Percentiles rank a stretch among this genome's conserved stretches.
Evolutionary conservation across 1,140 invertebrate species (phyloP).

Genomic region (Drosophila bifasciata): DNA sequence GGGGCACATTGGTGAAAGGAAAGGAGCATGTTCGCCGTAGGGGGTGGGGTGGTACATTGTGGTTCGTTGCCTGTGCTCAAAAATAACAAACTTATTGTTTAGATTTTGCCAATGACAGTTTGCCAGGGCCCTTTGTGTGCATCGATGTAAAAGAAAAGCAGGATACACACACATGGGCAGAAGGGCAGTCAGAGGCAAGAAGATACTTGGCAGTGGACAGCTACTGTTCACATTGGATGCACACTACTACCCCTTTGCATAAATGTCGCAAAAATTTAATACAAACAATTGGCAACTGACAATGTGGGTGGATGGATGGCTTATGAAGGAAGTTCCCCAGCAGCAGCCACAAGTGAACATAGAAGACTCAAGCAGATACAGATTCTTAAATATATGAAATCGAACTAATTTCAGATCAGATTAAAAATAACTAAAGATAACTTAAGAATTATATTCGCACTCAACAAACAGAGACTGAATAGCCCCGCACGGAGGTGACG

Average conservation of each 20-base stretch:
- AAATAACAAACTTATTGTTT: slow-evolving; percentile 81
- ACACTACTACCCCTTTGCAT: slow-evolving; percentile 21
- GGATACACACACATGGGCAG: slow-evolving; percentile 52
- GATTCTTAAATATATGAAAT: no score
- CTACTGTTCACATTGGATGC: slow-evolving; percentile 10
- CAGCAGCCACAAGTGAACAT: slow-evolving; percentile 2
- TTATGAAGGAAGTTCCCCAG: slow-evolving; percentile 4
- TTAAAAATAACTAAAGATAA: no score
- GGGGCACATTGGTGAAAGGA: slow-evolving; percentile 8
- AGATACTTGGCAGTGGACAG: slow-evolving; percentile 46
- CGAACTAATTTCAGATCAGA: no score
- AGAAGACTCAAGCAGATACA: no score
- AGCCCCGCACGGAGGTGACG: no score
- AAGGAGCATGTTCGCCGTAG: not conserved
- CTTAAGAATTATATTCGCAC: not conserved
- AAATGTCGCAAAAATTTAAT: slow-evolving; percentile 60
- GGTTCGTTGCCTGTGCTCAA: slow-evolving; percentile 69
- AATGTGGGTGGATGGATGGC: slow-evolving; percentile 20
- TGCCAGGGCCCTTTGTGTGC: slow-evolving; percentile 61
- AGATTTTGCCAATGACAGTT: slow-evolving; percentile 79
- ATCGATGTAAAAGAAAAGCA: slow-evolving; percentile 74
- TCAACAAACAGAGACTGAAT: slow-evolving; percentile 1
- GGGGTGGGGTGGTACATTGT: slow-evolving; percentile 17
- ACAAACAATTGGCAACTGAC: slow-evolving; percentile 44
- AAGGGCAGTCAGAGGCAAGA: slow-evolving; percentile 3